Evolutionary conservation across 2,888 invertebrate genomes (phyloP).

Genomic region (Psylliodes chrysocephalus): DNA sequence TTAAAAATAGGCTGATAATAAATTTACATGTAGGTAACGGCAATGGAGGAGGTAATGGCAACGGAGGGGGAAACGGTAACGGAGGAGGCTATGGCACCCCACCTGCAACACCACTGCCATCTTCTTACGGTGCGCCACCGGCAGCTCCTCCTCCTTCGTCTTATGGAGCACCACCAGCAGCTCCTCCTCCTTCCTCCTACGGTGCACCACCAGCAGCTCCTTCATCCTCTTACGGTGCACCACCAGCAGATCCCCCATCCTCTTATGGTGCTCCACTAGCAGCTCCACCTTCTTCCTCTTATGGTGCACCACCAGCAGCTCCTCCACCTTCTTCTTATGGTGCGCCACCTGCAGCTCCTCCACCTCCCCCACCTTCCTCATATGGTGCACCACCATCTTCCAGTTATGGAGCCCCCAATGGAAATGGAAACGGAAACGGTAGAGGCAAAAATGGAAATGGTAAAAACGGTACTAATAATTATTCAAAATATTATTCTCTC

Average conservation of each 20-base stretch:
- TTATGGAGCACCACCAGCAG: conserved; percentile 53
- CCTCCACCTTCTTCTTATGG: too few species aligned
- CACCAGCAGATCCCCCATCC: too few species aligned
- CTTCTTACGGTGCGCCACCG: conserved; percentile 6
- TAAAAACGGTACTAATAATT: neutral
- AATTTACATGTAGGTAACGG: conserved; percentile 22
- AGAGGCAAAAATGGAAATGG: conserved; percentile 23
- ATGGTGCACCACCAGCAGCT: too few species aligned
- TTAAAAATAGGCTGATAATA: neutral
- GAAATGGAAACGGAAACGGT: conserved; percentile 9
- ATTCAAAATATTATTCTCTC: too few species aligned
- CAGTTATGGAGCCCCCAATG: conserved; percentile 47
- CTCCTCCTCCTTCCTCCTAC: conserved; percentile 49
- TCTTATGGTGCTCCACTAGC: too few species aligned
- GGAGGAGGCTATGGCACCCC: conserved; percentile 59
- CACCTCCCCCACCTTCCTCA: too few species aligned
- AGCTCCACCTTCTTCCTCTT: too few species aligned
- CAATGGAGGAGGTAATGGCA: conserved; percentile 31
- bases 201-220: too few species aligned
- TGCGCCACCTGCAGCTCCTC: too few species aligned
- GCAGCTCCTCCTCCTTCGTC: conserved; percentile 45
- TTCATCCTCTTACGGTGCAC: too few species aligned
- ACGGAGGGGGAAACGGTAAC: conserved; percentile 36
- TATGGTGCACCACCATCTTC: conserved; percentile 55
- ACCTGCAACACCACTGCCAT: conserved; percentile 52